Base-by-base conservation (phyloP, 2,113 vertebrate species). In the Eulacestoma nigropectus region DNA sequence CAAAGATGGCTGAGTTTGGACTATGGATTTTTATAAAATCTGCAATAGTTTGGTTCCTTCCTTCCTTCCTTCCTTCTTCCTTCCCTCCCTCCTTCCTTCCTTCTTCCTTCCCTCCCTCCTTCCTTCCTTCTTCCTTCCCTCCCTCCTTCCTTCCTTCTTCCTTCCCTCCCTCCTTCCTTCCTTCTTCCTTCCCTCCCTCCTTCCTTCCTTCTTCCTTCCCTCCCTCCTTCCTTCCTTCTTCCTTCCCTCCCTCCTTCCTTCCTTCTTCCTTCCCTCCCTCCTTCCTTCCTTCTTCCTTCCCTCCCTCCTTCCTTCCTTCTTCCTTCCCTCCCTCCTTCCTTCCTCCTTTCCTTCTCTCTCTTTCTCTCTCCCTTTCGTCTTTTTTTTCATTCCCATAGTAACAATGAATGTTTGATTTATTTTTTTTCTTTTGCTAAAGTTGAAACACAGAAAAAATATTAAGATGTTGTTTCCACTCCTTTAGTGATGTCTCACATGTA, bases 391-490 rank as follows among this genome's bases (percentile, higher is more conserved):
- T 81, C 78, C 68, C 76, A 72, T 75, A 90, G 37, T 90, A 95
- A 84, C 41, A 76, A 32, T 93, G 81, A 96, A 91, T 85, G 72
- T 94, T 91, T 70, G 35, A 88, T 84, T 90, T 91, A 69, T 89
- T 83, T 95, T 95, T 97, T 97, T 97, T 92, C 96, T 97, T 97
- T 98, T 98, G 98, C 98, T 98, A 98, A 98, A 98, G 98, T 98
- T 98, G 98, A 98, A 98, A 97, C 41, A 93, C 60, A 90, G n/a
- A 65, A 78, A 96, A 95, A 95, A 64, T 74, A 78, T 89, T 92
- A 93, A 79, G 72, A 41, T 77, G 39, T 89, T 79, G 37, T 93
- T 92, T 91, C 84, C 68, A 75, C 92, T 96, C 82, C 89, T 96
- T 89, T 69, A 96, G 86, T 84, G 89, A 46, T 94, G 86, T 89